A percentile compares a stretch with the other conserved stretches of the same genome.
phyloP scores from a whole-genome alignment of 2,888 invertebrate genomes.

The Rhabditoides inermis region DNA sequence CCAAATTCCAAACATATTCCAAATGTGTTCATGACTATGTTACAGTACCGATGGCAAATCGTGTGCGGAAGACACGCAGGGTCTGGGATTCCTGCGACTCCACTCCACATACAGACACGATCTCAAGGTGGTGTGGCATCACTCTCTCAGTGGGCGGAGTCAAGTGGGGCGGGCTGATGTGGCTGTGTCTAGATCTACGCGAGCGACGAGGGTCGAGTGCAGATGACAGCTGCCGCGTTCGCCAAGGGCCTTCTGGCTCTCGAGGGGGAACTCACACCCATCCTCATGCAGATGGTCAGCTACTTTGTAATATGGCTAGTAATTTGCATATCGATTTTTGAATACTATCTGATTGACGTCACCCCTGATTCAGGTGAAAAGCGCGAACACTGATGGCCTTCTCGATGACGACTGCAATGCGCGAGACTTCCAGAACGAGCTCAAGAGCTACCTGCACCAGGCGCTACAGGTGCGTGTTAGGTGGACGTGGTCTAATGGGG shows the following conservation, averaged over 20 bases:
- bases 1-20: too few relatives aligned
- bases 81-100: conserved; percentile 81
- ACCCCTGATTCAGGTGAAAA: too few relatives aligned
- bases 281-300: conserved; percentile 85
- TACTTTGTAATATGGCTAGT: not conserved
- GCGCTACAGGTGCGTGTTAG: conserved; percentile 45
- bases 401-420: conserved; percentile 90
- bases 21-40: too few relatives aligned
- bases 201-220: conserved; percentile 95
- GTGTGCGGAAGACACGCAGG: conserved; percentile 56
- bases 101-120: conserved; percentile 98
- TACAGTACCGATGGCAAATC: conserved; percentile 49
- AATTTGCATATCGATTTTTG: conserved; percentile 1
- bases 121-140: conserved; percentile 63
- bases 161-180: too few relatives aligned
- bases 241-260: conserved; percentile 91
- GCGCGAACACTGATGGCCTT: conserved; percentile 79
- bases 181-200: conserved; percentile 78
- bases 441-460: conserved; percentile 48
- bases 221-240: conserved; percentile 99
- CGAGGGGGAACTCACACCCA: conserved; percentile 95
- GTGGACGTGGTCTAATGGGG: too few relatives aligned
- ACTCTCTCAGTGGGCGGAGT: conserved; percentile 14
- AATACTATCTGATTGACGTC: too few relatives aligned
- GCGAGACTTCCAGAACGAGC: conserved; percentile 45